These are phyloP conservation scores for Coremacera marginata DNA, from an alignment of 2,888 invertebrate genomes.

Conservation along the genomic window DNA sequence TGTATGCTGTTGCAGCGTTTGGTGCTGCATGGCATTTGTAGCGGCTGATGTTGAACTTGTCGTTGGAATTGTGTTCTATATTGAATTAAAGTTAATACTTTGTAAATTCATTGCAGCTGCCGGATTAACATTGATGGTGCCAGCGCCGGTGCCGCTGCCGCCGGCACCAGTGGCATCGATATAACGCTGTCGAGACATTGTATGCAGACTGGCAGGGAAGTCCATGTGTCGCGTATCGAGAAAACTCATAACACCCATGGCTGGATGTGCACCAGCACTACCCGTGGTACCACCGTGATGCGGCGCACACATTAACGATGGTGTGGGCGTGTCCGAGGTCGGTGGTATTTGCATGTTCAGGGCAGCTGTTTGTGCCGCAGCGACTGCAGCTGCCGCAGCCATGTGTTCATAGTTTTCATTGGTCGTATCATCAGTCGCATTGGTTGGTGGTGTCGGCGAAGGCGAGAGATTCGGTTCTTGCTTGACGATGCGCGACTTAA, in stretches of 20 bases:
- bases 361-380: constrained; percentile 62
- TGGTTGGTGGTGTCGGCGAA: constrained; percentile 69
- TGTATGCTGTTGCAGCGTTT: constrained; percentile 43
- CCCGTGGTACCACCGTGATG: constrained; percentile 63
- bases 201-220: constrained; percentile 74
- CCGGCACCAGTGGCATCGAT: constrained; percentile 64
- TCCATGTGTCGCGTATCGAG: constrained; percentile 80
- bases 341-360: constrained; percentile 70
- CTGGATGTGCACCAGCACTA: constrained; percentile 69
- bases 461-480: constrained; percentile 75
- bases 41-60: constrained; percentile 53
- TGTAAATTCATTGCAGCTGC: constrained; percentile 78
- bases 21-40: constrained; percentile 48
- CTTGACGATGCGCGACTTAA: constrained; percentile 81
- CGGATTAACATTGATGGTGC: constrained; percentile 71
- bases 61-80: constrained; percentile 73
- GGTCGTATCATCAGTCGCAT: constrained; percentile 67
- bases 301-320: constrained; percentile 74
- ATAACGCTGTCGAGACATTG: constrained; percentile 71
- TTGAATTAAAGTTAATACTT: constrained; percentile 82
- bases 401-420: constrained; percentile 68
- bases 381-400: constrained; percentile 62
- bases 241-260: constrained; percentile 77
- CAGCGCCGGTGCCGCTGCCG: constrained; percentile 56
- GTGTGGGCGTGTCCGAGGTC: constrained; percentile 70